Evolutionary conservation across 2,888 invertebrate genomes (phyloP), one percentile per base, ranked within the genome.

Genomic region (Octonoba sinensis): DNA sequence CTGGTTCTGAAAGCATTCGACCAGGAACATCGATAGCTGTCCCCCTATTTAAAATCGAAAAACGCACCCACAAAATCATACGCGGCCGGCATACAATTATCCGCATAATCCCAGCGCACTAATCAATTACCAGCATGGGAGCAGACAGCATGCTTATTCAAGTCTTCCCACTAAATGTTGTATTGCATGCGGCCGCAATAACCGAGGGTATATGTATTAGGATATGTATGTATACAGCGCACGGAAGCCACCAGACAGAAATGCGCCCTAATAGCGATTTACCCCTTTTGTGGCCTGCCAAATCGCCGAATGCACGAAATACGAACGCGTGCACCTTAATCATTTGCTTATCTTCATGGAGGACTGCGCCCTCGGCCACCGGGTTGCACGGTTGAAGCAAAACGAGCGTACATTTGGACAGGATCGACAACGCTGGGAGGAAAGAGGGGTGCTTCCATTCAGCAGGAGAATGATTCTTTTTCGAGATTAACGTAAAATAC

Each of bases 101-200:
- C 27, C 27, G 27, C 27, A 69, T 69, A 27, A 27, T 62, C 36
- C 18, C 36, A 0, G 16, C 18, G 51, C 51, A 51, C 0, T 51
- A 51, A 51, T 51, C 51, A 51, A 51, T 51, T 51, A 51, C 51
- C 51, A 4, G 11, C 11, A n/a, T 18, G 51, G 51, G 18, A 51
- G 18, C 51, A 18, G n/a, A 18, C 51, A 51, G 18, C 51, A 51
- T 51, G 51, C 51, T 51, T 18, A n/a, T 51, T 27, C 27, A 51
- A n/a, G 16, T n/a, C 51, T 16, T 51, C 18, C 51, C 51, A 6
- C 51, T 51, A 51, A 51, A 51, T 51, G 51, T 18, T 27, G 27
- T 27, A 51, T 72, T 72, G 72, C 72, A 72, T 72, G 72, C 20
- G 27, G 18, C 49, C 59, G 20, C 70, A 54, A 36, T 56, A 51